Percentiles rank a stretch among this genome's conserved stretches.
Conservation (phyloP, 1,140 invertebrate species). For the Zaprionus inermis region DNA sequence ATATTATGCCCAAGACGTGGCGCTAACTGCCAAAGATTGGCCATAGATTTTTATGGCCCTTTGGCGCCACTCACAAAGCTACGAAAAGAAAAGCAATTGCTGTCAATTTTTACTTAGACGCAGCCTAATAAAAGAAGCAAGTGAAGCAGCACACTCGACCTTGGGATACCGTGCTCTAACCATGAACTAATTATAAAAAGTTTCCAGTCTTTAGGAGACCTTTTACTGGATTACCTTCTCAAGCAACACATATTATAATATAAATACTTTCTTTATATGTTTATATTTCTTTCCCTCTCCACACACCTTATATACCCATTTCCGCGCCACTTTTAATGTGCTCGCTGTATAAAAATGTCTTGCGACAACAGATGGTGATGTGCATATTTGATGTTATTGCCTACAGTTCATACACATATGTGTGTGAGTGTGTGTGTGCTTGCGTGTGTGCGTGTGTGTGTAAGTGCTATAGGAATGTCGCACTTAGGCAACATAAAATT, state of each 20-base stretch:
- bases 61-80: slow-evolving; percentile 53
- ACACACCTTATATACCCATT: neutral
- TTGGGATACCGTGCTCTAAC: neutral
- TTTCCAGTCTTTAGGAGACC: neutral
- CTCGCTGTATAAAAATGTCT: slow-evolving; percentile 48
- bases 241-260: neutral
- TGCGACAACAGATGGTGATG: slow-evolving; percentile 72
- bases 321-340: neutral
- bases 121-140: slow-evolving; percentile 56
- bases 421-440: neutral
- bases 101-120: slow-evolving; percentile 76
- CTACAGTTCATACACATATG: slow-evolving; percentile 1
- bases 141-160: neutral
- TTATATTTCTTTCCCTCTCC: neutral
- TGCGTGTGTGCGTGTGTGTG: neutral
- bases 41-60: slow-evolving; percentile 77
- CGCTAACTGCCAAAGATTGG: slow-evolving; percentile 76
- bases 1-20: slow-evolving; percentile 67
- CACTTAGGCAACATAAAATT: slow-evolving; percentile 63
- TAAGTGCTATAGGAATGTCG: slow-evolving; percentile 34
- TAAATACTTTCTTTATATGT: neutral
- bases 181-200: neutral
- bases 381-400: slow-evolving; percentile 76
- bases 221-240: no score
- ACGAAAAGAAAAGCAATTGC: slow-evolving; percentile 66